phyloP scores from a whole-genome alignment of 2,113 vertebrate species.

The Actenoides lindsayi region DNA sequence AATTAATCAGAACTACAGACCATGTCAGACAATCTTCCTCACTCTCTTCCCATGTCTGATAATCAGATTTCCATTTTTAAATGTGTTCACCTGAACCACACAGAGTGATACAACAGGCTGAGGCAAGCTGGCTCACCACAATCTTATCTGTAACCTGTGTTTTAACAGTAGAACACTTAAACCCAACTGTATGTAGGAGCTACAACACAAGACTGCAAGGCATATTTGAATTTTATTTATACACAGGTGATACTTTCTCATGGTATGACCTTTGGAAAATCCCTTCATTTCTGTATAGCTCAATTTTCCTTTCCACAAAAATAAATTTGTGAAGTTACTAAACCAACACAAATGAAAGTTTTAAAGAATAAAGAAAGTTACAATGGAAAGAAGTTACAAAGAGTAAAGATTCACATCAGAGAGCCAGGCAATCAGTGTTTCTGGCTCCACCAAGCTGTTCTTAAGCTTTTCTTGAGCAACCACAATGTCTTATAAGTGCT shows the following conservation, averaged over 20 bases:
- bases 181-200: rapidly evolving
- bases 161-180: not conserved
- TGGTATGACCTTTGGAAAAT: not conserved
- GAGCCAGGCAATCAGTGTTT: slow-evolving; percentile 4
- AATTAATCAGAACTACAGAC: not conserved
- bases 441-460: slow-evolving; percentile 31
- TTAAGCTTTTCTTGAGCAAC: slow-evolving; percentile 35
- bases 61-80: not conserved
- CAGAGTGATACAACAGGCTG: not conserved
- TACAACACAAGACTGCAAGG: not conserved
- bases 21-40: not conserved
- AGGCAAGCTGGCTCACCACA: not conserved
- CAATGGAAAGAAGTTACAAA: not conserved
- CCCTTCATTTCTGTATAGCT: not conserved
- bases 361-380: not conserved
- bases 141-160: not conserved
- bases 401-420: not conserved
- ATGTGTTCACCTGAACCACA: not conserved
- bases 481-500: not conserved
- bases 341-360: not conserved
- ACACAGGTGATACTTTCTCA: not conserved
- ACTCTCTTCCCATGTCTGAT: not conserved
- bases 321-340: not conserved
- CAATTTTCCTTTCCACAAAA: not conserved
- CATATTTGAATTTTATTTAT: not conserved